Percentiles rank a stretch among this genome's conserved stretches.
phyloP scores from a whole-genome alignment of 2,888 invertebrate genomes.

The Dynastes hyllus region DNA sequence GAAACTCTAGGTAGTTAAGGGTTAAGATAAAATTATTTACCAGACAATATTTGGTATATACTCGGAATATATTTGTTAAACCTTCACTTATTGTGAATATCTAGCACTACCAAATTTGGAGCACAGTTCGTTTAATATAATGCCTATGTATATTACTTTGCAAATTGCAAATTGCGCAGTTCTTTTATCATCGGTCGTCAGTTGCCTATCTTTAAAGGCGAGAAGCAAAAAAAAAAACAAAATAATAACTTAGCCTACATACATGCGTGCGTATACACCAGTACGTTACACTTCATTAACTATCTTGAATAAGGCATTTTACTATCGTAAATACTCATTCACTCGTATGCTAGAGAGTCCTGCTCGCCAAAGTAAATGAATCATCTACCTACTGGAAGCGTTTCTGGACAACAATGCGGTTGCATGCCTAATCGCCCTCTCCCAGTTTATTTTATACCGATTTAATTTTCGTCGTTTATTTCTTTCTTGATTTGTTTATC shows the following conservation, averaged over 20 bases:
- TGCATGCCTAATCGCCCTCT: constrained; percentile 34
- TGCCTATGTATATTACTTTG: no score
- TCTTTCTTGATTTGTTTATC: constrained; percentile 14
- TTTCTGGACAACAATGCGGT: neutral
- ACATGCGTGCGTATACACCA: constrained; percentile 2
- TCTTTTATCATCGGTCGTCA: neutral
- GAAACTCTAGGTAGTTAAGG: no score
- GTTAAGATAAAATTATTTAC: no score
- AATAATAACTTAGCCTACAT: neutral
- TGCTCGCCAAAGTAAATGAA: constrained; percentile 27
- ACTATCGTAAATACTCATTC: constrained; percentile 48
- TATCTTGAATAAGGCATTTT: constrained; percentile 47
- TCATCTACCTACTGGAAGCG: constrained; percentile 40
- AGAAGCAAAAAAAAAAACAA: neutral
- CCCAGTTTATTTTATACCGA: constrained; percentile 6
- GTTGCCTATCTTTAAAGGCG: neutral
- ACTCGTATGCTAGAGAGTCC: constrained; percentile 16
- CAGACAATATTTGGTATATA: no score
- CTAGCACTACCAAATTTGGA: no score
- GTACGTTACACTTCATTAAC: constrained; percentile 47
- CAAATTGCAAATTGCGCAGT: no score
- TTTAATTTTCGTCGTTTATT: constrained; percentile 36
- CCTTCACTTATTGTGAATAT: no score
- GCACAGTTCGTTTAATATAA: no score
- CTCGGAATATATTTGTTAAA: no score